Base-by-base conservation (phyloP, 2,797 vertebrate genomes). In the Scolopax bukidnonensis region DNA sequence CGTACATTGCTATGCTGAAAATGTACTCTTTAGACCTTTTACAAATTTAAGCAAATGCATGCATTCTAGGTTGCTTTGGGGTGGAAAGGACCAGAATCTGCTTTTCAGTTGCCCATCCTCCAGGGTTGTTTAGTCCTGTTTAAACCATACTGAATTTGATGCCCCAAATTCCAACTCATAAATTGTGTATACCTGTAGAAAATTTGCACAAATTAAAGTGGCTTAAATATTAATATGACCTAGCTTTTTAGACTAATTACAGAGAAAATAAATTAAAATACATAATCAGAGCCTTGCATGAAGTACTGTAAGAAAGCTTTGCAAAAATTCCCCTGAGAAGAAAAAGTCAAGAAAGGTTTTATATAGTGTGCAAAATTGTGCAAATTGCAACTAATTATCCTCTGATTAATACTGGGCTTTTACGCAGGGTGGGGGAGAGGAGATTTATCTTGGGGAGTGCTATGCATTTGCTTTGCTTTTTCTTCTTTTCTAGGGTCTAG, bases 211-310 rank as follows among this genome's bases (percentile, higher is more conserved):
- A 94, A 95, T 96, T 95, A 82, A 80, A 95, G 68, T 64, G 40
- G 32, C 61, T 96, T 95, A 93, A 96, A 94, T 97, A 96, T 94
- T 95, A 93, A 87, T 89, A 64, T 96, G 88, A 94, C 95, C 86
- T 30, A 95, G 81, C 91, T 96, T 96, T 95, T 94, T 87, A 68
- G 60, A 90, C 85, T 96, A 90, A 97, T 96, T 95, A 60, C 71
- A 87, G 80, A 60, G 67, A 87, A 95, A 95, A 63, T 77, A 75
- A 97, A 93, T 94, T 94, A 83, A 95, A 96, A 90, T 84, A 61
- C 43, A 54, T 96, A 77, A 96, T 95, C 93, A 92, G 85, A 87
- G 94, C 60, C 18, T 93, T 89, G 56, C 77, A 87, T 56, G 68
- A 92, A 92, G 30, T 79, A 68, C 36, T 82, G 51, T 79, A 79